A percentile compares a stretch with the other conserved stretches of the same genome.
Evolutionary conservation across 2,888 invertebrate species (phyloP).

Genomic region (Mactromeris polynyma): DNA sequence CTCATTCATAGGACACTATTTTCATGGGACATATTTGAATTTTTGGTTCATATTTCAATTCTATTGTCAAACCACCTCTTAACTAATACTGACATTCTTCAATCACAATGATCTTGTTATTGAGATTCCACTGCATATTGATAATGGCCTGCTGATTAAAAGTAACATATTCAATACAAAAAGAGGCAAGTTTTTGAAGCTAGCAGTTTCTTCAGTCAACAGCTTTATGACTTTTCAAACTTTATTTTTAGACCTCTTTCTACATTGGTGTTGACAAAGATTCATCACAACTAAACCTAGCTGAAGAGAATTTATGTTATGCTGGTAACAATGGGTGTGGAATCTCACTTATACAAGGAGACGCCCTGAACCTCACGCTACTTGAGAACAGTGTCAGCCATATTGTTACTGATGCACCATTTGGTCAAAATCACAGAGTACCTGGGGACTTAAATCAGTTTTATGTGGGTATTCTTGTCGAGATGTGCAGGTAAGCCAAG

Average conservation of each 20-base stretch:
- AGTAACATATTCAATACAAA: too few species aligned
- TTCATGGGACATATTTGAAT: too few species aligned
- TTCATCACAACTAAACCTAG: slow-evolving; percentile 32
- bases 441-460: slow-evolving; percentile 40
- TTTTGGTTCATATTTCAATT: too few species aligned
- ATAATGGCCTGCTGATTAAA: too few species aligned
- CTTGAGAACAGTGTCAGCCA: slow-evolving; percentile 48
- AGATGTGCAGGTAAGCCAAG: slow-evolving; percentile 47
- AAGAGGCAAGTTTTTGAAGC: too few species aligned
- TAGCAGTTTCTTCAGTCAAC: too few species aligned
- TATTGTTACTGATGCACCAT: slow-evolving; percentile 66
- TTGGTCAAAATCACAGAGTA: slow-evolving; percentile 55
- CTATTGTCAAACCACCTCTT: too few species aligned
- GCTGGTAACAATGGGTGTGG: background rate
- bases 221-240: too few species aligned
- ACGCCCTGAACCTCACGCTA: slow-evolving; percentile 44
- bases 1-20: too few species aligned
- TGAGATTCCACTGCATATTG: too few species aligned
- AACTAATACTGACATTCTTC: too few species aligned
- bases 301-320: slow-evolving; percentile 49
- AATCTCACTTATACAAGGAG: slow-evolving; percentile 48
- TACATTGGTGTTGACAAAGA: slow-evolving; percentile 62
- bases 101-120: too few species aligned
- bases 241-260: slow-evolving; percentile 34
- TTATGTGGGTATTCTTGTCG: slow-evolving; percentile 42